Conservation (phyloP, 2,113 vertebrate genomes). For the Ranitomeya imitator region DNA sequence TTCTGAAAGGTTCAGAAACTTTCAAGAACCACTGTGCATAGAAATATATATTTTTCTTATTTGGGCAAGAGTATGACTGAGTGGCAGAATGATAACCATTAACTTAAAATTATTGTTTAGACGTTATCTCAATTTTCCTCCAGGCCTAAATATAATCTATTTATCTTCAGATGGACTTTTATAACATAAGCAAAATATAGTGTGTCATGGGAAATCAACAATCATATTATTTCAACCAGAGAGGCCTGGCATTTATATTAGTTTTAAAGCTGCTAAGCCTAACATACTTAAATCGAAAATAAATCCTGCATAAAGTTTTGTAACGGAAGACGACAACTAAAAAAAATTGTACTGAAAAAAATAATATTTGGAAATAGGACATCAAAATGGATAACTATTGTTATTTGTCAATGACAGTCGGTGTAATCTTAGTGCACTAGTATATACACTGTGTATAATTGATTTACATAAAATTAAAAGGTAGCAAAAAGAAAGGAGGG, state of each 20-base stretch:
- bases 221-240: conserved; percentile 20
- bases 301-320: conserved; percentile 27
- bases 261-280: conserved; percentile 43
- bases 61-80: neutral
- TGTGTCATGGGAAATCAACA: conserved; percentile 41
- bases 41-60: neutral
- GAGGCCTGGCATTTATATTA: conserved; percentile 39
- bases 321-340: neutral
- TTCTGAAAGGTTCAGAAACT: too few species aligned
- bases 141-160: conserved; percentile 24
- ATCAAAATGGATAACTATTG: neutral
- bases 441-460: neutral
- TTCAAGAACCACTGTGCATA: neutral
- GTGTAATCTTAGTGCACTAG: neutral
- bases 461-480: too few species aligned
- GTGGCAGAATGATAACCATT: neutral
- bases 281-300: conserved; percentile 26
- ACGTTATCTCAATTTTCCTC: neutral
- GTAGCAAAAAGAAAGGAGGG: too few species aligned
- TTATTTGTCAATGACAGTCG: neutral
- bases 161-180: conserved; percentile 9
- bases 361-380: neutral
- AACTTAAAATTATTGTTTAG: neutral
- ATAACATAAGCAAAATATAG: conserved; percentile 29
- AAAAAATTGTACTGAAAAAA: neutral